phyloP scores from a whole-genome alignment of 2,888 invertebrate species.

The Copidosoma aretas region DNA sequence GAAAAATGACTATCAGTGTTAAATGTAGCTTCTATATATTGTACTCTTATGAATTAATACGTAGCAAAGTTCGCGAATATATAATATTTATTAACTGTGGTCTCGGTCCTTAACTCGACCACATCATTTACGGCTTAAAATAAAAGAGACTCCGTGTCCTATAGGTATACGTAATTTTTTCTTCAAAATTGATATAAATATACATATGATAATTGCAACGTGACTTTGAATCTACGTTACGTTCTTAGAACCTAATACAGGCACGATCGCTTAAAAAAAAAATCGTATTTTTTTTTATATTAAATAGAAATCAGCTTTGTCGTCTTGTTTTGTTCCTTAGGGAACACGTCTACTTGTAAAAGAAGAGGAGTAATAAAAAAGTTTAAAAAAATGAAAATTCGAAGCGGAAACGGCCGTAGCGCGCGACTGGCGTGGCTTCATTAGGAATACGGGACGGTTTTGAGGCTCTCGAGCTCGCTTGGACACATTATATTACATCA shows the following conservation, averaged over 20 bases:
- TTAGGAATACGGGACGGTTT: conserved; percentile 57
- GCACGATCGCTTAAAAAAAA: no score
- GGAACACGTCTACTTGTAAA: conserved; percentile 55
- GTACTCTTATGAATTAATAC: conserved; percentile 24
- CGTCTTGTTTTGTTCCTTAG: not conserved
- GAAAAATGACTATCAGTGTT: conserved; percentile 26
- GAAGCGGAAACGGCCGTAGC: conserved; percentile 54
- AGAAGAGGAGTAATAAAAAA: not conserved
- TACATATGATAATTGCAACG: no score
- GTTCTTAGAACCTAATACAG: no score
- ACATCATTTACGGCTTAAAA: conserved; percentile 6
- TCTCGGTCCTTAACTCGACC: no score
- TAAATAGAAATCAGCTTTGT: conserved; percentile 41
- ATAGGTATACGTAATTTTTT: conserved; percentile 19
- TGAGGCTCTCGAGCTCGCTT: conserved; percentile 36
- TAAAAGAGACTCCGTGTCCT: conserved; percentile 6
- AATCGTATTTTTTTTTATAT: no score
- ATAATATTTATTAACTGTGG: not conserved
- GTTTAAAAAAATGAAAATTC: conserved; percentile 52
- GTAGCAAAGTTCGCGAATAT: conserved; percentile 28
- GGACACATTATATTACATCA: conserved; percentile 5
- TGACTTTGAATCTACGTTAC: no score
- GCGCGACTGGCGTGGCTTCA: conserved; percentile 57
- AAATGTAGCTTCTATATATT: conserved; percentile 16
- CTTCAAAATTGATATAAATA: not conserved